Base-by-base conservation (phyloP, 1,140 invertebrate genomes). In the Trigoniulus corallinus region DNA sequence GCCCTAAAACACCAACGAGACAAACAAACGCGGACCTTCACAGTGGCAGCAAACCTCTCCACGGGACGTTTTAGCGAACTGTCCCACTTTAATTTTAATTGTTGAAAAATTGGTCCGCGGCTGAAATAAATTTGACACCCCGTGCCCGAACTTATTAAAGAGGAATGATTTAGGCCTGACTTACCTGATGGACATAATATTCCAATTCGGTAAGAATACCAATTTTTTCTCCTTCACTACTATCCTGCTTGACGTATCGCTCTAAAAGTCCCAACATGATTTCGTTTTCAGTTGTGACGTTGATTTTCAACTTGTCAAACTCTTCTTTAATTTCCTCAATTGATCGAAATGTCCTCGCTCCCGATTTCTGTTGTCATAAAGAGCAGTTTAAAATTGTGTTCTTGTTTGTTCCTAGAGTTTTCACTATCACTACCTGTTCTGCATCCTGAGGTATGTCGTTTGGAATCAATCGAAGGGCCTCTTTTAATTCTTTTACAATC, bases 141-240 rank as follows among this genome's bases (percentile, higher is more conserved):
- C n/a, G n/a, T n/a, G n/a, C n/a, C n/a, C n/a, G n/a, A n/a, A n/a
- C n/a, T n/a, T n/a, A n/a, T n/a, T n/a, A n/a, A n/a, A n/a, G n/a
- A n/a, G n/a, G n/a, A n/a, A n/a, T n/a, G n/a, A n/a, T n/a, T n/a
- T 18, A 10, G 10, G 4, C 10, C n/a, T 1, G 21, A 26, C 39
- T 40, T 46, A 69, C 67, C 64, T 84, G 79, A 64, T 85, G 82
- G 15, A 84, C 65, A 50, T 82, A 65, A 64, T 75, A 82, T 60
- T 84, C 81, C 12, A 87, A 61, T 63, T 82, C 78, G 47, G 72
- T 71, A 18, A 86, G 61, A 40, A 79, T 71, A 43, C 65, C 63
- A 3, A 74, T 59, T 54, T 77, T 63, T 21, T 65, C 57, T n/a
- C 25, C 57, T 24, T 65, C 58, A 49, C 21, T 60, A 1, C 56